These are phyloP conservation scores for Magallana ariakensis DNA, from an alignment of 1,140 invertebrate genomes.

Conservation along the genomic window DNA sequence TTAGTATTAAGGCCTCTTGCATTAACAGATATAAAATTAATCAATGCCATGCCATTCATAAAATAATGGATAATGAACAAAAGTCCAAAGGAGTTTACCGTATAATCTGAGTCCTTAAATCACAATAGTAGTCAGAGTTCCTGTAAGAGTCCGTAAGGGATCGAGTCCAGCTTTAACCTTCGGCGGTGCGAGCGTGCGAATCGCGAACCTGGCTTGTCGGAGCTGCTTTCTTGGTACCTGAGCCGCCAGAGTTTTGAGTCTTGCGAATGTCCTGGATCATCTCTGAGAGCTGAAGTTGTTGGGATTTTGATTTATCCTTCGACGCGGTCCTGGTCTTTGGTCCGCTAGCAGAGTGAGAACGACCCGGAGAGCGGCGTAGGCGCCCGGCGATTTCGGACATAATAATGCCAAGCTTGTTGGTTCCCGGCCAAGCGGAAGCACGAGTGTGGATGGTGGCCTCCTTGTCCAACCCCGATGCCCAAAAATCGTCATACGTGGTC, in stretches of 20 bases:
- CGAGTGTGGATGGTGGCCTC: not conserved
- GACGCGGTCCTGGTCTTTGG: not conserved
- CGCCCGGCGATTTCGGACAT: not conserved
- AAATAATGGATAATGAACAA: not conserved
- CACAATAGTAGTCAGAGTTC: not conserved
- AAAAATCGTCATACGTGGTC: not conserved
- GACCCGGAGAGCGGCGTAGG: not conserved
- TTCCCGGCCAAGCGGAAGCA: not conserved
- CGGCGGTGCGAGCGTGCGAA: not conserved
- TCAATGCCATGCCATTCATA: not conserved
- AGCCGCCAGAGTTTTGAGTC: not conserved
- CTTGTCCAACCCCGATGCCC: not conserved
- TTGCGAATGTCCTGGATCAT: not conserved
- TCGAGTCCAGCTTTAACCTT: not conserved
- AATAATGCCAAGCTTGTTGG: not conserved
- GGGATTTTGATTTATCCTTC: not conserved
- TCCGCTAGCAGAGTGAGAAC: not conserved
- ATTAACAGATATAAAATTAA: not conserved
- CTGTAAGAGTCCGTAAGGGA: not conserved
- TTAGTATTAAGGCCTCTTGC: not conserved
- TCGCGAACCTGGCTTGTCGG: not conserved
- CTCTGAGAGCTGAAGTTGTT: not conserved
- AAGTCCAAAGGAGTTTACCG: not conserved
- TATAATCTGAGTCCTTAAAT: not conserved
- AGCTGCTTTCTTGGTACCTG: not conserved